A percentile compares a stretch with the other conserved stretches of the same genome.
Conservation (phyloP, 2,888 invertebrate genomes). For the Ennomos fuscantarius region DNA sequence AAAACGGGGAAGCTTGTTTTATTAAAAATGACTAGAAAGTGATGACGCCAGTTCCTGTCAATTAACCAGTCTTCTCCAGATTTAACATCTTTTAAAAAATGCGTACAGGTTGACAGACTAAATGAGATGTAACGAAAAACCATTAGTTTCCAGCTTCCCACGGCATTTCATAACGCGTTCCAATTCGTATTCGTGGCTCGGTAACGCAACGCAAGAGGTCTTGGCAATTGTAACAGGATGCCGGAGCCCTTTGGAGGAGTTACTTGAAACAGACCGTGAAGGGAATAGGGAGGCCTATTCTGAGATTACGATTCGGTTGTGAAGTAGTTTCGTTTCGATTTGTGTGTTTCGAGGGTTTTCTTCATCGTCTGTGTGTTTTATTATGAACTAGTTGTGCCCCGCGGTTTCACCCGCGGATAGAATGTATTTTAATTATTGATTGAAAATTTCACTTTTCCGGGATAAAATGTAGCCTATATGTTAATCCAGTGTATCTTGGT, state of each 20-base stretch:
- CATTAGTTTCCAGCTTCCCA: slow-evolving; percentile 13
- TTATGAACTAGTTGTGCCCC: no score
- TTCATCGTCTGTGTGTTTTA: no score
- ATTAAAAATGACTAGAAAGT: not conserved
- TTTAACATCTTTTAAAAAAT: no score
- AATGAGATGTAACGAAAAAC: slow-evolving; percentile 20
- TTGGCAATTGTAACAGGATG: slow-evolving; percentile 36
- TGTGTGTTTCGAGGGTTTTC: no score
- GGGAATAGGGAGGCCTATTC: not conserved
- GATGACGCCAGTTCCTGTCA: no score
- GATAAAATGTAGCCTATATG: no score
- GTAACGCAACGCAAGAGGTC: slow-evolving; percentile 22
- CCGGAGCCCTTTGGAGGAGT: slow-evolving; percentile 21
- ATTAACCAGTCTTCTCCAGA: no score
- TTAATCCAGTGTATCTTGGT: no score
- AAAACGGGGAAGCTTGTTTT: not conserved
- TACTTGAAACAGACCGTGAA: slow-evolving; percentile 21
- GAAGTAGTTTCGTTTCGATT: not conserved
- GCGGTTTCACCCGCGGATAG: no score
- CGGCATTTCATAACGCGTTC: slow-evolving; percentile 22
- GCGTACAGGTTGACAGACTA: slow-evolving; percentile 11
- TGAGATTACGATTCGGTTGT: slow-evolving; percentile 1
- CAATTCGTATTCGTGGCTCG: slow-evolving; percentile 15
- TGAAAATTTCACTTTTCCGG: no score
- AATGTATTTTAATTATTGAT: no score